These are phyloP conservation scores for Notolabrus celidotus DNA, from an alignment of 2,797 vertebrate species.

Conservation along the genomic window DNA sequence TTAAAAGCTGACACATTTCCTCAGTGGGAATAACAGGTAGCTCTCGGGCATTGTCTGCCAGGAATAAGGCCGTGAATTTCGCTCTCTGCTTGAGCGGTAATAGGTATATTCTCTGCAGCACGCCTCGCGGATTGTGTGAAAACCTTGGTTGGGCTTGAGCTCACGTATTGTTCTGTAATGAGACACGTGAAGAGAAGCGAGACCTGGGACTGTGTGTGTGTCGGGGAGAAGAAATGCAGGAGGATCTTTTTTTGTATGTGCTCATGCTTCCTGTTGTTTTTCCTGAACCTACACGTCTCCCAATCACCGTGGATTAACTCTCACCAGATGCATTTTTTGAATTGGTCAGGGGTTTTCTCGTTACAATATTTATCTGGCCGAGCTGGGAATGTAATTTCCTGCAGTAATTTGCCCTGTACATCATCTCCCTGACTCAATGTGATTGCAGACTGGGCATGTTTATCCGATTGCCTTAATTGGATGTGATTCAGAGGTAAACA, in stretches of 20 bases:
- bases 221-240: not conserved
- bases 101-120: conserved; percentile 43
- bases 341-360: conserved; percentile 41
- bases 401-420: conserved; percentile 26
- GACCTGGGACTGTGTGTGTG: conserved; percentile 14
- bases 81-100: conserved; percentile 47
- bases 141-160: conserved; percentile 33
- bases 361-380: conserved; percentile 49
- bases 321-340: conserved; percentile 42
- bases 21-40: conserved; percentile 75
- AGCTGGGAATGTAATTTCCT: conserved; percentile 48
- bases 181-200: conserved; percentile 19
- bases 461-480: conserved; percentile 65
- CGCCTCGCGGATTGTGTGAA: conserved; percentile 40
- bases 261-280: conserved; percentile 47
- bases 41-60: conserved; percentile 70
- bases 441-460: conserved; percentile 58
- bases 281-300: conserved; percentile 5
- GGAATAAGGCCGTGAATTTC: conserved; percentile 67
- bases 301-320: conserved; percentile 44
- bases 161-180: conserved; percentile 41
- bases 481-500: conserved; percentile 66
- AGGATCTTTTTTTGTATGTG: no score
- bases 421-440: conserved; percentile 59
- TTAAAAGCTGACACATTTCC: conserved; percentile 80